Percentiles rank a stretch among this genome's conserved stretches.
Conservation (phyloP, 2,888 invertebrate genomes). For the Lucinisca nassula region DNA sequence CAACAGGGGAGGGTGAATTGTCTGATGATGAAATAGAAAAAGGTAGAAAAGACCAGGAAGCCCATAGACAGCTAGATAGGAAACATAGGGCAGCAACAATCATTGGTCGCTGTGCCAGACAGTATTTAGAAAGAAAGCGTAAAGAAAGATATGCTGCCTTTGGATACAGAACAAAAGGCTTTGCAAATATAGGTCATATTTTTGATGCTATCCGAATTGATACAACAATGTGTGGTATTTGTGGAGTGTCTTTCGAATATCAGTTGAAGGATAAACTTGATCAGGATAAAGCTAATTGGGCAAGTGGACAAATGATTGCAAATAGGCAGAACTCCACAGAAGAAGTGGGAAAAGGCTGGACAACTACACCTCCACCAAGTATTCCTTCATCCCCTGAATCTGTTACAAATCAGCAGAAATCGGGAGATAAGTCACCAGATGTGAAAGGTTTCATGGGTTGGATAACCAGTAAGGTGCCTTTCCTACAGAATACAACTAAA, state of each 20-base stretch:
- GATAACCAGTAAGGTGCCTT: not conserved
- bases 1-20: slow-evolving; percentile 44
- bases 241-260: slow-evolving; percentile 62
- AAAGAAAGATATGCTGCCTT: slow-evolving; percentile 13
- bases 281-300: not conserved
- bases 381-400: not conserved
- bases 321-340: not conserved
- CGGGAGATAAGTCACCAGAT: not conserved
- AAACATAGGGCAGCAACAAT: slow-evolving; percentile 41
- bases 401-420: too few species aligned
- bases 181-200: slow-evolving; percentile 2
- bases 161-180: not conserved
- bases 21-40: slow-evolving; percentile 61
- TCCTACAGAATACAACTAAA: not conserved
- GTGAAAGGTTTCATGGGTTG: not conserved
- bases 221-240: slow-evolving; percentile 69
- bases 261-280: slow-evolving; percentile 10
- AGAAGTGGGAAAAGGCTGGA: too few species aligned
- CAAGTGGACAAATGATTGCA: not conserved
- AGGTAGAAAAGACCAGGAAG: slow-evolving; percentile 50
- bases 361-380: not conserved
- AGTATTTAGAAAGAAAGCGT: slow-evolving; percentile 17
- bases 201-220: slow-evolving; percentile 60
- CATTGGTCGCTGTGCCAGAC: slow-evolving; percentile 57
- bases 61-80: slow-evolving; percentile 23